Percentiles rank a stretch among this genome's conserved stretches.
phyloP scores from a whole-genome alignment of 2,113 vertebrate species.

The Cebus imitator region DNA sequence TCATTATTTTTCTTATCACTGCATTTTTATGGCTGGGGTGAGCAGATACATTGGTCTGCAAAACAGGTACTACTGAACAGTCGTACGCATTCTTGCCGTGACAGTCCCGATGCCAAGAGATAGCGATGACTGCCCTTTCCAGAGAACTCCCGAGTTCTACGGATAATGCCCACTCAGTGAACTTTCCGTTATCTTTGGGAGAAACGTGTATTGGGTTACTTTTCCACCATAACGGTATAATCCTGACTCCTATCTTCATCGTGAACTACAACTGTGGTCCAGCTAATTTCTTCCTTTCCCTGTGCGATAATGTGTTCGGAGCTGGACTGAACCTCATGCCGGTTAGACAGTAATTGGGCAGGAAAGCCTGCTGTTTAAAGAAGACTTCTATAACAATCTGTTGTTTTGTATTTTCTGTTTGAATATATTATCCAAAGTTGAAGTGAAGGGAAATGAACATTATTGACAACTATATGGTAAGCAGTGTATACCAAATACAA shows the following conservation, averaged over 20 bases:
- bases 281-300: background rate
- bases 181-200: background rate
- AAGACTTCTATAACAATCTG: slow-evolving; percentile 29
- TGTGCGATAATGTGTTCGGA: background rate
- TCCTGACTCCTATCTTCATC: background rate
- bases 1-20: background rate
- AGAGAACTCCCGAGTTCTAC: background rate
- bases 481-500: background rate
- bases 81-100: background rate
- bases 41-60: slow-evolving; percentile 19
- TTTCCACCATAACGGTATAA: background rate
- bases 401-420: slow-evolving; percentile 27
- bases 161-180: background rate
- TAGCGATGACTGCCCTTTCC: background rate
- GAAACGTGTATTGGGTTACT: background rate
- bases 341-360: slow-evolving; percentile 1
- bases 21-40: slow-evolving; percentile 10
- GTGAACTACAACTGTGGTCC: background rate
- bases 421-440: slow-evolving; percentile 50
- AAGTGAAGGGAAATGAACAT: slow-evolving; percentile 35
- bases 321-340: background rate
- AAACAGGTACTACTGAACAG: background rate
- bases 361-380: slow-evolving; percentile 29
- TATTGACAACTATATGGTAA: background rate
- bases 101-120: background rate